Conservation (phyloP, 2,113 vertebrate genomes). For the Ophiodon elongatus region DNA sequence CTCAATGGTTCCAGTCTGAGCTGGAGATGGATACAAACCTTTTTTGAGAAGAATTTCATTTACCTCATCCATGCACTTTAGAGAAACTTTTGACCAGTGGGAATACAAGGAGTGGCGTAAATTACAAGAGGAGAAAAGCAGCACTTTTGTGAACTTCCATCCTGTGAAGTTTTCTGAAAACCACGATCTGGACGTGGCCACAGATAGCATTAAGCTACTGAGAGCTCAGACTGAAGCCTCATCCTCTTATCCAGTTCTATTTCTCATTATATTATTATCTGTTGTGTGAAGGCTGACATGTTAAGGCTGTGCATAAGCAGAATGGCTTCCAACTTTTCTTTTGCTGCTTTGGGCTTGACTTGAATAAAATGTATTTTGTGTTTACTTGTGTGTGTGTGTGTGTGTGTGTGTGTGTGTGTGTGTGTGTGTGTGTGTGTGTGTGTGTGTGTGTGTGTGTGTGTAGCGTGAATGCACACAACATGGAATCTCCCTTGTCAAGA, state of each 20-base stretch:
- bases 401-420: constrained; percentile 26
- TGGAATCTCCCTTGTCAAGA: constrained; percentile 56
- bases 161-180: constrained; percentile 67
- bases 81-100: constrained; percentile 82
- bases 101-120: constrained; percentile 47
- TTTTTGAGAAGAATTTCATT: constrained; percentile 85
- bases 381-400: constrained; percentile 43
- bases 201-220: constrained; percentile 51
- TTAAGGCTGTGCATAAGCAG: constrained; percentile 69
- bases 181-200: constrained; percentile 53
- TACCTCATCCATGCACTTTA: constrained; percentile 99
- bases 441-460: constrained; percentile 7
- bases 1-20: constrained; percentile 98
- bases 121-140: constrained; percentile 57
- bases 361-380: constrained; percentile 68
- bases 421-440: constrained; percentile 25
- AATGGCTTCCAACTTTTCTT: constrained; percentile 72
- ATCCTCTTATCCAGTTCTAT: constrained; percentile 48
- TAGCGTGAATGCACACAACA: constrained; percentile 52
- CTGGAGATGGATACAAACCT: constrained; percentile 82
- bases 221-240: constrained; percentile 62
- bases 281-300: constrained; percentile 73
- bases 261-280: constrained; percentile 64
- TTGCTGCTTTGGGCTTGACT: constrained; percentile 79
- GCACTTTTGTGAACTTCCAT: constrained; percentile 81